Evolutionary conservation across 2,888 invertebrate species (phyloP).

Genomic region (Formica aserva): DNA sequence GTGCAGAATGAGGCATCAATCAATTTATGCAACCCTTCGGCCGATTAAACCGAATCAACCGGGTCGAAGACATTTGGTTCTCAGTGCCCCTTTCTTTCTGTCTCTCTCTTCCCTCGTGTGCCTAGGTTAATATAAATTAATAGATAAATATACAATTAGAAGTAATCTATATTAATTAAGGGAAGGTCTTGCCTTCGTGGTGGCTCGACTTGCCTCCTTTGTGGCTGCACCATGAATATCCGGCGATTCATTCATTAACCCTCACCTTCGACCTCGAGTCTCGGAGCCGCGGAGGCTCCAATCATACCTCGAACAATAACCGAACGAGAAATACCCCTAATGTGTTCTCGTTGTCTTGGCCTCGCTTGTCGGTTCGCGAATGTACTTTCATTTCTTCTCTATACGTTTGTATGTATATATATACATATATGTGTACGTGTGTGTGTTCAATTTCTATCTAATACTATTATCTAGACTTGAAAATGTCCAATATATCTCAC

Average conservation of each 20-base stretch:
- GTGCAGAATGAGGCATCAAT: slow-evolving; percentile 80
- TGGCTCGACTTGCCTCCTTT: slow-evolving; percentile 81
- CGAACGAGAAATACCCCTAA: slow-evolving; percentile 77
- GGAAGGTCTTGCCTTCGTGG: slow-evolving; percentile 80
- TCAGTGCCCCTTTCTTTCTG: slow-evolving; percentile 68
- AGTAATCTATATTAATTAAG: slow-evolving; percentile 86
- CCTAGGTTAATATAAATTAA: slow-evolving; percentile 84
- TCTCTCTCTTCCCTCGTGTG: slow-evolving; percentile 59
- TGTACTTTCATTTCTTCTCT: not conserved
- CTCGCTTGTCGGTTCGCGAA: slow-evolving; percentile 58
- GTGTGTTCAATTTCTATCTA: not conserved
- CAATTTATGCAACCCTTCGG: slow-evolving; percentile 83
- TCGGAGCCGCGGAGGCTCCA: slow-evolving; percentile 74
- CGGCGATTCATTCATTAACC: slow-evolving; percentile 85
- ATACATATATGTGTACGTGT: too few relatives aligned
- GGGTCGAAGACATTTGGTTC: slow-evolving; percentile 77
- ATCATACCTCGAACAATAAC: slow-evolving; percentile 79
- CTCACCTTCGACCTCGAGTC: slow-evolving; percentile 83
- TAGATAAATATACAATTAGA: slow-evolving; percentile 86
- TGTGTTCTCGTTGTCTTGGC: slow-evolving; percentile 63
- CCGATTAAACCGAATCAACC: slow-evolving; percentile 83
- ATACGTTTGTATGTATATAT: not conserved
- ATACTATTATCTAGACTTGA: not conserved
- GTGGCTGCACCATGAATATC: slow-evolving; percentile 84
- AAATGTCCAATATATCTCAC: not conserved